Base-by-base conservation (phyloP, 2,113 vertebrate genomes). In the Datnioides undecimradiatus region DNA sequence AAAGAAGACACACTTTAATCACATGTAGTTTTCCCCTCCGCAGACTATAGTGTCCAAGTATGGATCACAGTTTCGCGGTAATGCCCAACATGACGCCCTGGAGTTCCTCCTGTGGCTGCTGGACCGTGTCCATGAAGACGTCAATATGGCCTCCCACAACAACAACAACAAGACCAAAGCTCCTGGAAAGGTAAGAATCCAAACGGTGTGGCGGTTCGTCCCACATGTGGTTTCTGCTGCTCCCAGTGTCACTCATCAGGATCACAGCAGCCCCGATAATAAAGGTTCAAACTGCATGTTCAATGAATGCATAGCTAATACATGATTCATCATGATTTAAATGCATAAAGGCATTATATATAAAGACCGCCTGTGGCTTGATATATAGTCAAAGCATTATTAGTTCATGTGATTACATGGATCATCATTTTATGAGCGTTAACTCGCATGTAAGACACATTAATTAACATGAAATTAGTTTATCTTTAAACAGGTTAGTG, bases 91-190 rank as follows among this genome's bases (percentile, higher is more conserved):
- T 0, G 98, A 99, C 0, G 98, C 98, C 68, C 92, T 99, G 81
- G 98, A 99, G 90, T 99, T 99, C 92, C 95, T 99, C 76, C 95
- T 99, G 73, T 99, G 98, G 98, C 88, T 99, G 74, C 94, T 99
- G 88, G 97, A 99, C 70, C 94, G 95, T 0, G 94, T 99, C 90
- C 96, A 99, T 0, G 97, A 99, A 90, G 98, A 99, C 74, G 93
- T 98, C 92, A 96, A 95, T 1, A 85, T 95, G 6, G 90, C 95
- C 11, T 88, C 90, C 0, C 89, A 90, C 57, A 93, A 90, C 38
- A 94, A 91, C 89, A 93, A 93, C 86, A 91, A 87, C 63, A 95
- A 83, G 73, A 36, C 71, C 82, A 91, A 82, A 25, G 48, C 54
- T 25, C 67, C 91, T 0, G 69, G 81, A 68, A 93, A 97, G 97